phyloP scores from a whole-genome alignment of 2,888 invertebrate species.

The Pristionchus fissidentatus region DNA sequence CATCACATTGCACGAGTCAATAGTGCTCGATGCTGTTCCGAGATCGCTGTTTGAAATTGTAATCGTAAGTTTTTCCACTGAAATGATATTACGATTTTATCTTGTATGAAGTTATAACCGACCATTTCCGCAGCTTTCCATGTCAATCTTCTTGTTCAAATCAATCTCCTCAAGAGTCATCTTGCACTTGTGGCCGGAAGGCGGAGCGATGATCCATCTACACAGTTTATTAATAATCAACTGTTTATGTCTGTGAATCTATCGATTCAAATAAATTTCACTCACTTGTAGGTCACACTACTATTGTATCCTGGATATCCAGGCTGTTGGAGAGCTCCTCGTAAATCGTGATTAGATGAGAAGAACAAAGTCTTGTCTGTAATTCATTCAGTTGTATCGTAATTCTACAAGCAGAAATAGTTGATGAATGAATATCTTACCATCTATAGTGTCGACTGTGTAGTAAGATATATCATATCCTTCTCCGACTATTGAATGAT shows the following conservation, averaged over 20 bases:
- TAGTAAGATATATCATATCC: slow-evolving; percentile 44
- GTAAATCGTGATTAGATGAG: not conserved
- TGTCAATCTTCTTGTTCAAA: not conserved
- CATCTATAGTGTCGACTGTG: slow-evolving; percentile 26
- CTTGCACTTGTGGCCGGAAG: slow-evolving; percentile 18
- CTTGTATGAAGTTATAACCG: not conserved
- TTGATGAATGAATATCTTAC: not conserved
- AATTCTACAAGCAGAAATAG: not conserved
- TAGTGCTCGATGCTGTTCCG: not conserved
- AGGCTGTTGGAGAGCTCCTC: slow-evolving; percentile 22
- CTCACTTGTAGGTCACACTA: slow-evolving; percentile 25
- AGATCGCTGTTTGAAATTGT: not conserved
- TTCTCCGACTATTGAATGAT: not conserved
- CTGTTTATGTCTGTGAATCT: no score
- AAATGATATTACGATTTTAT: not conserved
- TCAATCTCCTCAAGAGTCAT: slow-evolving; percentile 2
- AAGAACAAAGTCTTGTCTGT: slow-evolving; percentile 41
- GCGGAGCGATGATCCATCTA: slow-evolving; percentile 19
- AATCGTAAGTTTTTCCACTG: not conserved
- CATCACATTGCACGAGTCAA: not conserved
- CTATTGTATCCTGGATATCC: slow-evolving; percentile 37
- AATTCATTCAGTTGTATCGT: not conserved
- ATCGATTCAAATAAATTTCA: no score
- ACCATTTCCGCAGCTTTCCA: slow-evolving; percentile 35
- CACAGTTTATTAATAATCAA: not conserved